Base-by-base conservation (phyloP, 2,888 invertebrate species). In the Drosophila recens region DNA sequence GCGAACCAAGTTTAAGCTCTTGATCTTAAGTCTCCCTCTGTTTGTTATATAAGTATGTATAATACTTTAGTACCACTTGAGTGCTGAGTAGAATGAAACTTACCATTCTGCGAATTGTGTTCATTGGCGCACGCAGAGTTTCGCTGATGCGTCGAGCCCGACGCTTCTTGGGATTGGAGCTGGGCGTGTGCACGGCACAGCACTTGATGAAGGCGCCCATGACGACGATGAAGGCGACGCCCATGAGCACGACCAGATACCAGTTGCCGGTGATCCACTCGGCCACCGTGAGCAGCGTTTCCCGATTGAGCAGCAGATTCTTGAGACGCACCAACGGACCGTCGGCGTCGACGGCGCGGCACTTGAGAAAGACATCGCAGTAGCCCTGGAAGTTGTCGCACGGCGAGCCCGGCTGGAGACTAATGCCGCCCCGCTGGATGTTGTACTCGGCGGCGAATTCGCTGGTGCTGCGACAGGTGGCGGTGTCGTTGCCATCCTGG, bases 371-470 rank as follows among this genome's bases (percentile, higher is more conserved):
- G 77, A 99, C 99, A 94, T 99, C 99, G 94, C 99, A 99, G 93
- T 99, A 99, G 58, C 99, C 99, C 95, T 97, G 97, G 94, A 98
- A 99, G 93, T 99, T 98, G 93, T 99, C 98, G 93, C 99, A 99
- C 0, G 99, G 99, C 53, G 99, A 98, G 23, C 99, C 99, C 6
- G 98, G 98, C 56, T 98, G 94, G 75, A 99, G 93, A 83, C 96
- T 97, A 78, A 97, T 97, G 15, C 97, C 97, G 13, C 96, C 97
- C 1, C 93, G 93, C 0, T 97, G 97, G 84, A 97, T 92, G 30
- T 96, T 96, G 27, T 96, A 96, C 27, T 94, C 90, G 10, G 94
- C 93, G 0, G 97, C 96, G 93, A 98, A 97, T 92, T 97, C 97
- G 52, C 97, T 97, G 3, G 98, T 98, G 91, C 97, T 97, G 72